Base-by-base conservation (phyloP, 1,140 invertebrate genomes). In the Ostrea denselamellosa region DNA sequence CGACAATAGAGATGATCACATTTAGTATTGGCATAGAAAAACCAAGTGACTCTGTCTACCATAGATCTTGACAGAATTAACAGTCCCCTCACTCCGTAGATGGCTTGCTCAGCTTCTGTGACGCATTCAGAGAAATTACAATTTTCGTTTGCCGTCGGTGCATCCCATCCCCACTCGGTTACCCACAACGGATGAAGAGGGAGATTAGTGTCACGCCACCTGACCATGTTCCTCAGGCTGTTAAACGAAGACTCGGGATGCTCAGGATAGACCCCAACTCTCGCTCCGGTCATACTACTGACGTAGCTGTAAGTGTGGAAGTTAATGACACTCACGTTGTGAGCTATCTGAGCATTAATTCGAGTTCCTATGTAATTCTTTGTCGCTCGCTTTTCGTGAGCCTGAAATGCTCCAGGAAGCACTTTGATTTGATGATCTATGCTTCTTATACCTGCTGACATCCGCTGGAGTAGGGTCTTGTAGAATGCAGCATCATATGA, bases 91-190 rank as follows among this genome's bases (percentile, higher is more conserved):
- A 90, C 58, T 14, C 87, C 92, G 65, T 92, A 91, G 8, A 91
- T n/a, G 54, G 90, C 90, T 65, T 91, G 91, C 9, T 90, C 92
- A 9, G 81, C 52, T 54, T 92, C 90, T 7, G 91, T 83, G 3
- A 90, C 91, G 87, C 92, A 92, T 62, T 92, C 92, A 3, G 91
- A 56, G 25, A 83, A 87, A n/a, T 44, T 14, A 82, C 92, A 92
- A 22, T 54, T 34, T 83, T 92, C 90, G 8, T 89, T 85, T 3
- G 58, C 87, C 7, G 90, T 90, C 12, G 89, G 68, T 4, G 90
- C 84, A 86, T 92, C 92, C 92, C 92, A 92, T 14, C 92, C 92
- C 91, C 91, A 92, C 85, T 92, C 92, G 10, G 92, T 92, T 19
- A 92, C 86, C 92, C 92, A 92, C 34, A 92, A 68, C 12, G 90